A percentile compares a stretch with the other conserved stretches of the same genome.
phyloP scores from a whole-genome alignment of 2,888 invertebrate species.

The Megastigmus dorsalis region DNA sequence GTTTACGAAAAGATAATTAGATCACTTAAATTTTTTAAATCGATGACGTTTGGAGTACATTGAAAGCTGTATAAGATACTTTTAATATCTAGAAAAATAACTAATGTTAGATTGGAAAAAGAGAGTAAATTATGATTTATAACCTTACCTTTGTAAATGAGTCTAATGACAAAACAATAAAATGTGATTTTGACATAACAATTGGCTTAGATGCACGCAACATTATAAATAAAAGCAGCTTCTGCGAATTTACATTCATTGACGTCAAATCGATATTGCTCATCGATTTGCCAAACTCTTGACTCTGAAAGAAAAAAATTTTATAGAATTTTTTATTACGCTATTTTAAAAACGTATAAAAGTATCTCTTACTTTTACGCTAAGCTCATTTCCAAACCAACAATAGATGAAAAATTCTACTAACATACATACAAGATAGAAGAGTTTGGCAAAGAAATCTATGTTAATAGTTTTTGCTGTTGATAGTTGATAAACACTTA shows the following conservation, averaged over 20 bases:
- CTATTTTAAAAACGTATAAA: too few species aligned
- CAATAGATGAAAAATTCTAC: slow-evolving; percentile 37
- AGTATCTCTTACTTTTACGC: slow-evolving; percentile 28
- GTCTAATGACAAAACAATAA: slow-evolving; percentile 22
- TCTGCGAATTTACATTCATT: not conserved
- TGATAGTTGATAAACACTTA: slow-evolving; percentile 33
- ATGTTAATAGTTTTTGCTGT: not conserved
- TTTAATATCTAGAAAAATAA: slow-evolving; percentile 37
- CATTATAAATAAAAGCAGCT: slow-evolving; percentile 19
- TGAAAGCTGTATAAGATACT: slow-evolving; percentile 40
- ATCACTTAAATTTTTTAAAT: too few species aligned
- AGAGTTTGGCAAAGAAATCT: not conserved
- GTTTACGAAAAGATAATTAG: too few species aligned
- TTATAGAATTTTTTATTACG: too few species aligned
- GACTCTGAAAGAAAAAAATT: slow-evolving; percentile 31
- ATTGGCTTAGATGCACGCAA: slow-evolving; percentile 18
- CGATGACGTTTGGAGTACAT: not conserved
- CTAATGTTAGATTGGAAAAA: not conserved
- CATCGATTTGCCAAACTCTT: not conserved
- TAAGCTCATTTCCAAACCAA: slow-evolving; percentile 34
- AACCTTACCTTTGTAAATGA: slow-evolving; percentile 36
- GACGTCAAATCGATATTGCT: slow-evolving; percentile 32
- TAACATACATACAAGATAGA: slow-evolving; percentile 30
- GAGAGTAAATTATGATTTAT: not conserved
- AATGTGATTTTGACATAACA: slow-evolving; percentile 16